phyloP scores from a whole-genome alignment of 2,113 vertebrate genomes.

The Elanoides forficatus region DNA sequence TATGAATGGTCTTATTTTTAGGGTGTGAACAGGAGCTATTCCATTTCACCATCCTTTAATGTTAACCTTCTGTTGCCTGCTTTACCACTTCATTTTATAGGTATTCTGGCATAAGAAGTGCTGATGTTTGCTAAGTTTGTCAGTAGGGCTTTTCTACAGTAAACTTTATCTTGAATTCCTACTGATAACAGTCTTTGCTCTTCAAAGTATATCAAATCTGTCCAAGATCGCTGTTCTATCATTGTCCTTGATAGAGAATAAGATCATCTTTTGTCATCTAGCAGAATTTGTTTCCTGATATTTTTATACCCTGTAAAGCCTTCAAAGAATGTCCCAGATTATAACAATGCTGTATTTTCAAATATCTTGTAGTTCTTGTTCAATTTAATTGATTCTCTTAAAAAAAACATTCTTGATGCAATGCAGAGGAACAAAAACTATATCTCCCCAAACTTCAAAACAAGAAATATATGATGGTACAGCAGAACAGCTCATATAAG shows the following conservation, averaged over 20 bases:
- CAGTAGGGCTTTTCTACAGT: neutral
- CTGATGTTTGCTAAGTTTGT: slow-evolving; percentile 5
- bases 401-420: neutral
- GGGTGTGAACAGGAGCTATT: neutral
- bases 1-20: neutral
- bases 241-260: neutral
- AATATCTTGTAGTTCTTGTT: neutral
- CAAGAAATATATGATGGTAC: neutral
- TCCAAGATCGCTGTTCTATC: neutral
- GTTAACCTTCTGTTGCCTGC: neutral
- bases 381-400: neutral
- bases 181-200: slow-evolving; percentile 24
- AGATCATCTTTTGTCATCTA: neutral
- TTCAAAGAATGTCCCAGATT: neutral
- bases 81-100: neutral
- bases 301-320: neutral
- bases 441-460: neutral
- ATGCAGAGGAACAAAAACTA: neutral
- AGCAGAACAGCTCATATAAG: neutral
- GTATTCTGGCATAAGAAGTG: neutral
- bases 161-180: slow-evolving; percentile 39
- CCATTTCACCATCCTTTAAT: neutral
- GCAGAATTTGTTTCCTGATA: neutral
- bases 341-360: neutral
- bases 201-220: slow-evolving; percentile 19